These are phyloP conservation scores for Brachionus koreanus DNA, from an alignment of 1,140 invertebrate genomes.

Conservation along the genomic window DNA sequence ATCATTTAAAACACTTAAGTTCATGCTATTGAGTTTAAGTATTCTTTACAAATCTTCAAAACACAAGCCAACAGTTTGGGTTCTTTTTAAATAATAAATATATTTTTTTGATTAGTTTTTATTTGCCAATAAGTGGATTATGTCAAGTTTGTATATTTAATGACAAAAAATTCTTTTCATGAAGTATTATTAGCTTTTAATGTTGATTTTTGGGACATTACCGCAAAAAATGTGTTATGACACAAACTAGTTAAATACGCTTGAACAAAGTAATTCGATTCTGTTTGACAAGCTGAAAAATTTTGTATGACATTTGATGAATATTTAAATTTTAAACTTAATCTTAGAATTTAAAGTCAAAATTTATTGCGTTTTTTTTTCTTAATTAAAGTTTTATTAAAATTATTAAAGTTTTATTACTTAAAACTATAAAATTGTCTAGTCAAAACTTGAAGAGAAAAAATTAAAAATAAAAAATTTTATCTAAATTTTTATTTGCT, in stretches of 20 bases:
- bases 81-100: not conserved
- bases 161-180: not conserved
- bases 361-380: constrained; percentile 17
- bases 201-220: not conserved
- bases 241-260: not conserved
- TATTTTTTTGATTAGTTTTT: not conserved
- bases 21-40: not conserved
- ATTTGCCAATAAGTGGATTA: not conserved
- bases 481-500: not conserved
- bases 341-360: not conserved
- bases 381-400: not conserved
- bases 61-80: not conserved
- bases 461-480: not conserved
- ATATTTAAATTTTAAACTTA: not conserved
- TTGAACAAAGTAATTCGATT: not conserved
- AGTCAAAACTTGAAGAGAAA: not conserved
- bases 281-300: not conserved
- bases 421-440: constrained; percentile 36
- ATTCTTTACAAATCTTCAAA: not conserved
- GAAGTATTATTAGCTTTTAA: not conserved
- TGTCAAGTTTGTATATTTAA: not conserved
- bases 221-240: not conserved
- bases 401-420: constrained; percentile 27
- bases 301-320: not conserved
- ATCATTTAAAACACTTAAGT: not conserved